phyloP scores from a whole-genome alignment of 1,140 invertebrate genomes.

The Drosophila kanapiae region DNA sequence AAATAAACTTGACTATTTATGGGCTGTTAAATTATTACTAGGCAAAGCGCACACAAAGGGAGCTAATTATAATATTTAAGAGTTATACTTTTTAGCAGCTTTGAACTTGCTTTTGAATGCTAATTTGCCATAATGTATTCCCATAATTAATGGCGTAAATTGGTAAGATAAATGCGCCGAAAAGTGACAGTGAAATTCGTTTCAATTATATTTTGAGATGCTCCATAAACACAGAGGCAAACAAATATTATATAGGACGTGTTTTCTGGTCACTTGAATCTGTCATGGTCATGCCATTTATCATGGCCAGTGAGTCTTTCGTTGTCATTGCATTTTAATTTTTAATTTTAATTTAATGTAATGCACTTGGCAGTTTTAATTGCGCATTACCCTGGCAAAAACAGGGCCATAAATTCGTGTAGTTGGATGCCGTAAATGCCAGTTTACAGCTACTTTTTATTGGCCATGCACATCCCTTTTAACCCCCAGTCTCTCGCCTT shows the following conservation, averaged over 20 bases:
- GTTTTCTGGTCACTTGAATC: constrained; percentile 46
- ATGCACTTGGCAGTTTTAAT: constrained; percentile 79
- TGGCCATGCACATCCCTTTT: constrained; percentile 50
- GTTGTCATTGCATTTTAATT: constrained; percentile 43
- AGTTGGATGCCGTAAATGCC: constrained; percentile 74
- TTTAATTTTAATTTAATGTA: constrained; percentile 72
- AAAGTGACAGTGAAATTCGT: constrained; percentile 4
- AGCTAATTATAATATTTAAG: constrained; percentile 33
- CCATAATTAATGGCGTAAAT: constrained; percentile 8
- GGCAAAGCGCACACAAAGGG: neutral
- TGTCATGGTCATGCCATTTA: constrained; percentile 45
- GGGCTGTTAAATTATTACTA: constrained; percentile 25
- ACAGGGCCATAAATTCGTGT: constrained; percentile 72
- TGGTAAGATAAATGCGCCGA: constrained; percentile 8
- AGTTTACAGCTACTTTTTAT: constrained; percentile 79
- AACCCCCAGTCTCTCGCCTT: constrained; percentile 1
- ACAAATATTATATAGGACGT: constrained; percentile 8
- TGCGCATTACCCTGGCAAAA: constrained; percentile 70
- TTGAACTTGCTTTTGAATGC: neutral
- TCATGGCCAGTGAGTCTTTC: constrained; percentile 26
- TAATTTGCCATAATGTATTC: constrained; percentile 13
- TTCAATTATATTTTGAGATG: constrained; percentile 24
- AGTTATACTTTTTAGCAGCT: neutral
- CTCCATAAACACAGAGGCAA: neutral
- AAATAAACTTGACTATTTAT: constrained; percentile 26